These are phyloP conservation scores for Chlorops oryzae DNA, from an alignment of 1,140 invertebrate genomes.

Conservation along the genomic window DNA sequence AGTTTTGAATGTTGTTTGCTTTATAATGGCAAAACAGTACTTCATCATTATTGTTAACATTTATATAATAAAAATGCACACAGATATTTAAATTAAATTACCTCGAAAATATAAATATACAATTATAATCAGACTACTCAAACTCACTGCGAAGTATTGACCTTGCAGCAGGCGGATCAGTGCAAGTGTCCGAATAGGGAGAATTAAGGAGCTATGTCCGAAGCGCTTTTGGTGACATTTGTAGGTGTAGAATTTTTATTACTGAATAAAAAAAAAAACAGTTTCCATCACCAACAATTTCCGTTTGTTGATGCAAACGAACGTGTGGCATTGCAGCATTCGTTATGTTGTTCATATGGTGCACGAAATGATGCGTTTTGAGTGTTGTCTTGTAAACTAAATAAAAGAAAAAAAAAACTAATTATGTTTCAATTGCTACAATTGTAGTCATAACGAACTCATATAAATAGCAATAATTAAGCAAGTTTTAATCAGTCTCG, in stretches of 20 bases:
- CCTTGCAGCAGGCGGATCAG: not conserved
- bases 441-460: too few species aligned
- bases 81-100: not conserved
- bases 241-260: not conserved
- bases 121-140: not conserved
- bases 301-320: not conserved
- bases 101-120: not conserved
- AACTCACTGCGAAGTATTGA: not conserved
- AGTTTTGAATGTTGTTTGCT: not conserved
- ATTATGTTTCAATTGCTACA: too few species aligned
- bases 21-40: not conserved
- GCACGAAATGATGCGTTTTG: not conserved
- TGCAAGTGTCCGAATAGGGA: not conserved
- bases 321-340: not conserved
- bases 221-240: not conserved
- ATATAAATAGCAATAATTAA: too few species aligned
- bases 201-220: not conserved
- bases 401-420: too few species aligned
- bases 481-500: too few species aligned
- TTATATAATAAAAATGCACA: not conserved
- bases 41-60: not conserved
- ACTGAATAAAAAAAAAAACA: not conserved
- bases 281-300: not conserved
- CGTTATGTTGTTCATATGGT: not conserved
- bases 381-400: too few species aligned